phyloP scores from a whole-genome alignment of 1,140 invertebrate species.

The Pteromalus puparum region DNA sequence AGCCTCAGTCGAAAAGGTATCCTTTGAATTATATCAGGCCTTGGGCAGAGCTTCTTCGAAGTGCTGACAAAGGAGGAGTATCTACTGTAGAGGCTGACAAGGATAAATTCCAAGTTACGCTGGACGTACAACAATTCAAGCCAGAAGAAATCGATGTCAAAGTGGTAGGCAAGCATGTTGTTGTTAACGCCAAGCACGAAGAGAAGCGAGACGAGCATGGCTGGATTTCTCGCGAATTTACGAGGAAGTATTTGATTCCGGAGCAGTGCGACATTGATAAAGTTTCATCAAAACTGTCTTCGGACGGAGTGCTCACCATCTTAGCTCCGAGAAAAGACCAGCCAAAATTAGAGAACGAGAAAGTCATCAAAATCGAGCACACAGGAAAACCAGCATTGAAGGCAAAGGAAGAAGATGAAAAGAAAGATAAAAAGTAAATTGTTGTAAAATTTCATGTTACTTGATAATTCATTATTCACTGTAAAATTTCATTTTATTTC shows the following conservation, averaged over 20 bases:
- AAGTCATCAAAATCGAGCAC: constrained; percentile 69
- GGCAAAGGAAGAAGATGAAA: background rate
- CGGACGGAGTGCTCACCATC: constrained; percentile 76
- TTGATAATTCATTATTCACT: background rate
- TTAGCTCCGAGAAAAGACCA: constrained; percentile 66
- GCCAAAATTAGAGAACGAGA: constrained; percentile 56
- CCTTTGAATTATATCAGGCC: constrained; percentile 52
- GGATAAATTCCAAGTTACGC: constrained; percentile 80
- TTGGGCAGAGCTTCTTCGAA: constrained; percentile 53
- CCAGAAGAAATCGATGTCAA: constrained; percentile 90
- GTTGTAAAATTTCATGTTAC: constrained; percentile 29
- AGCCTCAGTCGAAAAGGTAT: background rate
- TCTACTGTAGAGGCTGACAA: constrained; percentile 75
- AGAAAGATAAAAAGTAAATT: constrained; percentile 51
- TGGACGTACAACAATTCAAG: constrained; percentile 91
- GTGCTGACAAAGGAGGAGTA: constrained; percentile 57
- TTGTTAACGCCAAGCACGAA: constrained; percentile 86
- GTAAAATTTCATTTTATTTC: constrained; percentile 15
- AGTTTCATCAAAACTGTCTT: constrained; percentile 73
- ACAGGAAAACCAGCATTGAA: constrained; percentile 74
- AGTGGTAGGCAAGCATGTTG: constrained; percentile 81
- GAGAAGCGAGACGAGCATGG: constrained; percentile 86
- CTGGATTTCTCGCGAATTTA: constrained; percentile 83
- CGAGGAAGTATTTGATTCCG: constrained; percentile 82
- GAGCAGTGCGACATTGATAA: constrained; percentile 77